Evolutionary conservation across 2,113 vertebrate genomes (phyloP), one percentile per base, ranked within the genome.

Genomic region (Sciurus niger): DNA sequence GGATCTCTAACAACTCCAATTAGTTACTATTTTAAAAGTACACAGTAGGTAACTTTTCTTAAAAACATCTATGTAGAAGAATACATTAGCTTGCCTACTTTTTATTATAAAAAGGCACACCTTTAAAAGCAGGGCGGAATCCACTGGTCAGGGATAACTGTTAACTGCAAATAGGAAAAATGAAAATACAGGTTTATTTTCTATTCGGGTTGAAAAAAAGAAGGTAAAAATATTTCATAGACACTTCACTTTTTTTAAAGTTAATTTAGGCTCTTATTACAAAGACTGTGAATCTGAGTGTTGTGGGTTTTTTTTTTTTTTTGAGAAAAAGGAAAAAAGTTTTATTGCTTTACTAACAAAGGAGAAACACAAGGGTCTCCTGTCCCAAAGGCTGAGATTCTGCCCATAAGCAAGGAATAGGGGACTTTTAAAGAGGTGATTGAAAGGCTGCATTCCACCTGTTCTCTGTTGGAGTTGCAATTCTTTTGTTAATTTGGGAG

Each of bases 1-100:
- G 68, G 96, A 96, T 97, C 96, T 98, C 73, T 90, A 96, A 89
- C 96, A 95, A 85, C 78, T 79, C 60, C 96, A 92, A 96, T 96
- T 96, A 98, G 91, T 96, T 94, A 94, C 95, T 98, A 87, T 97
- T 98, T 94, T 96, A 97, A 90, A 97, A 96, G 77, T 48, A 22
- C 77, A 74, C 28, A 92, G 68, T 73, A 82, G 79, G 79, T 51
- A 87, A 67, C 86, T 79, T 92, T n/a, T 43, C 55, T 40, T 28
- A 74, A 83, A 96, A 87, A 77, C 5, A 60, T 65, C n/a, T 28
- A 24, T 40, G 12, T 6, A 32, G 48, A 86, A 60, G 51, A 93
- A 79, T 34, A 65, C 4, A 60, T 67, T 84, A 78, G 8, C 80
- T 85, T 0, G 2, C 86, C 88, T 97, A 16, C 34, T 95, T 70